Percentiles rank a stretch among this genome's conserved stretches.
Conservation (phyloP, 2,113 vertebrate genomes). For the Bos javanicus region DNA sequence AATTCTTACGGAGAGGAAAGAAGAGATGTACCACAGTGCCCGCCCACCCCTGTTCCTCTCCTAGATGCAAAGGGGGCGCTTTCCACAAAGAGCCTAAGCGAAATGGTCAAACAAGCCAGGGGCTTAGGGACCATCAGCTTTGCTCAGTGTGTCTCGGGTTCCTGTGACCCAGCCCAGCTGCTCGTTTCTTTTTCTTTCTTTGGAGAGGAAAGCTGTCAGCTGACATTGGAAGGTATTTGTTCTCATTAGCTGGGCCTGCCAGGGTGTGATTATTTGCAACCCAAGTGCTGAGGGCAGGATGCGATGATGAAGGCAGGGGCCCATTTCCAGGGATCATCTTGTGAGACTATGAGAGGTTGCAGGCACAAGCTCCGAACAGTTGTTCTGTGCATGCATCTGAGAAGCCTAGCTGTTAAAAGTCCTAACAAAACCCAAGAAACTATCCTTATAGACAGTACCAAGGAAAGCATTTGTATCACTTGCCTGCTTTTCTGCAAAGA, state of each 20-base stretch:
- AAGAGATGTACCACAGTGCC: too few species aligned
- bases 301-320: not conserved
- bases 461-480: constrained; percentile 42
- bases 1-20: not conserved
- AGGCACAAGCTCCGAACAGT: not conserved
- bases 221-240: constrained; percentile 30
- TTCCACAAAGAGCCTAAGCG: not conserved
- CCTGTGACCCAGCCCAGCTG: not conserved
- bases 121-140: not conserved
- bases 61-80: not conserved
- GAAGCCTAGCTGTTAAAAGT: constrained; percentile 20
- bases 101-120: not conserved
- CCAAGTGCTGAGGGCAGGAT: not conserved
- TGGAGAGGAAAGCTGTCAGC: constrained; percentile 7
- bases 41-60: not conserved
- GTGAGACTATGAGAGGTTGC: not conserved
- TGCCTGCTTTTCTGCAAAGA: constrained; percentile 49
- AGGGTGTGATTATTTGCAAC: not conserved
- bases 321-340: not conserved
- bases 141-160: not conserved
- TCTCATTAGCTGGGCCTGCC: constrained; percentile 45
- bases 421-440: constrained; percentile 45
- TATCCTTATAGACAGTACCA: constrained; percentile 22
- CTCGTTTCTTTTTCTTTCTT: not conserved
- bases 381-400: not conserved